A percentile compares a stretch with the other conserved stretches of the same genome.
Evolutionary conservation across 2,797 vertebrate genomes (phyloP).

Genomic region (Propithecus perrieri): DNA sequence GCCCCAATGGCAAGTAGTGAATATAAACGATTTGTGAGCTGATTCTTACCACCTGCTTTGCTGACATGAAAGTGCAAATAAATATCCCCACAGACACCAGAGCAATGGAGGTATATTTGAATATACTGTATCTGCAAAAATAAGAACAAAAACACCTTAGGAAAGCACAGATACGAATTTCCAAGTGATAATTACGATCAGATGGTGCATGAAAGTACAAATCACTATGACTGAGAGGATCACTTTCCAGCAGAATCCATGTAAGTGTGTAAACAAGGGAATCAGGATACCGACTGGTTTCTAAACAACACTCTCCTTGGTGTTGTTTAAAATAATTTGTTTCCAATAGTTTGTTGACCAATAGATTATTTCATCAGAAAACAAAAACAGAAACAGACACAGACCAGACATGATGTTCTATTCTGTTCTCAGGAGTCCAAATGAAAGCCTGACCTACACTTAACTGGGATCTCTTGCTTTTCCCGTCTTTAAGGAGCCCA

Average conservation of each 20-base stretch:
- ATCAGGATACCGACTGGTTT: not conserved
- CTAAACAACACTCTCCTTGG: not conserved
- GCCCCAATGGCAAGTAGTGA: not conserved
- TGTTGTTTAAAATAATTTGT: not conserved
- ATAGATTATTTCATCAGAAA: not conserved
- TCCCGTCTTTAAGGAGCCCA: not conserved
- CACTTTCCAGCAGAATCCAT: not conserved
- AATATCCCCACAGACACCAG: constrained; percentile 96
- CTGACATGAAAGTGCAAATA: constrained; percentile 98
- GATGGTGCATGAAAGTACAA: not conserved
- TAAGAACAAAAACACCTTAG: constrained; percentile 48
- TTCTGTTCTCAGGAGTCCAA: not conserved
- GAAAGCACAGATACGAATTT: not conserved
- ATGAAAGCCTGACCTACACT: not conserved
- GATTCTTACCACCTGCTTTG: constrained; percentile 96
- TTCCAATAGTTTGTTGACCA: not conserved
- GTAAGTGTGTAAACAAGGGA: fast-evolving
- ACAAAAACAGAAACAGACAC: not conserved
- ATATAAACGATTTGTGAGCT: not conserved
- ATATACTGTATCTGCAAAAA: constrained; percentile 90
- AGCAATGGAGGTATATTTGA: constrained; percentile 94
- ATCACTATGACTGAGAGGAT: too few species aligned
- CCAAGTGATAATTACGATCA: fast-evolving
- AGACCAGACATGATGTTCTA: not conserved
- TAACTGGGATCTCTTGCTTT: not conserved